These are phyloP conservation scores for Carpatolechia fugitivella DNA, from an alignment of 2,888 invertebrate species.

Conservation along the genomic window DNA sequence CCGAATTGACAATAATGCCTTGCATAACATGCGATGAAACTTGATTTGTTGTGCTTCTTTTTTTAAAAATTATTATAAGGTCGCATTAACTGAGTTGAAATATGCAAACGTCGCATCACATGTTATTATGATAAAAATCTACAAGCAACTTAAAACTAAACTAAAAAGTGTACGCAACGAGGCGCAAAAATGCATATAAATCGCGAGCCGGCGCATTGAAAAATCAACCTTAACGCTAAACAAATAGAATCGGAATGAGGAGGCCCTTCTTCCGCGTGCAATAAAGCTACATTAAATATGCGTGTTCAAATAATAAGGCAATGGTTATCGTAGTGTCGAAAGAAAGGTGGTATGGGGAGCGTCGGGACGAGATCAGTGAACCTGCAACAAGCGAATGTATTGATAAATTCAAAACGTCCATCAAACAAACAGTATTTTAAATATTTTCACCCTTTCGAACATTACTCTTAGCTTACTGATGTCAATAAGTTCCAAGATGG, in stretches of 20 bases:
- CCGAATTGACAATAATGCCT: no score
- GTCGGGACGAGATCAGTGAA: slow-evolving; percentile 53
- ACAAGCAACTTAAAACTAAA: slow-evolving; percentile 13
- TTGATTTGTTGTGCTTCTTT: no score
- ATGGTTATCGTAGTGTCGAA: slow-evolving; percentile 49
- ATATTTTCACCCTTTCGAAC: no score
- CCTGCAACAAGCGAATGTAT: slow-evolving; percentile 46
- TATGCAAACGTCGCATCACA: neutral
- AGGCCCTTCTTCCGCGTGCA: slow-evolving; percentile 63
- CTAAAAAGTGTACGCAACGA: slow-evolving; percentile 6
- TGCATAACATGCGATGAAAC: no score
- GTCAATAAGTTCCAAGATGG: no score
- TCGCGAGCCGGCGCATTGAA: slow-evolving; percentile 53
- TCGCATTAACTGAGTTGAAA: no score
- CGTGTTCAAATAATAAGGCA: slow-evolving; percentile 50
- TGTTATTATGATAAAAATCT: slow-evolving; percentile 21
- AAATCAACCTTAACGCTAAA: slow-evolving; percentile 66
- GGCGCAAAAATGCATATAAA: slow-evolving; percentile 21
- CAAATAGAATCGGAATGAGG: slow-evolving; percentile 72
- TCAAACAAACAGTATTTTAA: no score
- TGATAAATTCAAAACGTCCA: no score
- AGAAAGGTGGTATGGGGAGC: slow-evolving; percentile 41
- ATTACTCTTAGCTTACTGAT: no score
- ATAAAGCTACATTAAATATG: slow-evolving; percentile 59
- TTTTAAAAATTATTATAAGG: no score